Percentiles rank a stretch among this genome's conserved stretches.
These are phyloP conservation scores for Lepidochitona cinerea DNA, from an alignment of 2,888 invertebrate genomes.

Conservation along the genomic window DNA sequence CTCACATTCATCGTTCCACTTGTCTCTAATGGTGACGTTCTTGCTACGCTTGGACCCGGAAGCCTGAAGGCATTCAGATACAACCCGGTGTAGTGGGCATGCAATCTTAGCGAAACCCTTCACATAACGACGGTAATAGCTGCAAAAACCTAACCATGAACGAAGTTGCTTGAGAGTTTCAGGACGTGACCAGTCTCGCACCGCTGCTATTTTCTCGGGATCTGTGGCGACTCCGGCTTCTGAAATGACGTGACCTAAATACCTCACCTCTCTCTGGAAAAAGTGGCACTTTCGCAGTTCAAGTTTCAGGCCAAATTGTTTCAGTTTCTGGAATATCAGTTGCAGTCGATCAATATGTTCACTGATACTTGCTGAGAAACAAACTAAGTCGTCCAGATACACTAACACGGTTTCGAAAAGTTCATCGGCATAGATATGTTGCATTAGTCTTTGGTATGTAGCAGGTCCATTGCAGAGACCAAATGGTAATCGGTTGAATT, in stretches of 20 bases:
- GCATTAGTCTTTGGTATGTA: slow-evolving; percentile 14
- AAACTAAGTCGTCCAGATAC: slow-evolving; percentile 8
- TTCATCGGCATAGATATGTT: not conserved
- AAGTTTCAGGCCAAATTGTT: slow-evolving; percentile 9
- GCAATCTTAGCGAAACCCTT: slow-evolving; percentile 4
- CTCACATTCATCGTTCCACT: not conserved
- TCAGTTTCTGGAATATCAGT: slow-evolving; percentile 3
- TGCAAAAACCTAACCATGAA: slow-evolving; percentile 4
- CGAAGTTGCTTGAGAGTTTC: not conserved
- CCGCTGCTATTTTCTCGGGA: too few species aligned
- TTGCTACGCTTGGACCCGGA: not conserved
- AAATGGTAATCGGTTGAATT: too few species aligned
- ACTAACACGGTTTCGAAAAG: too few species aligned
- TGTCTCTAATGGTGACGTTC: not conserved
- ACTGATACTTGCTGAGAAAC: not conserved
- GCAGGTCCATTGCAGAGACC: slow-evolving; percentile 12
- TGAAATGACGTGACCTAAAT: too few species aligned
- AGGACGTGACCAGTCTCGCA: not conserved
- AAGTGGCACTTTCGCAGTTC: slow-evolving; percentile 6
- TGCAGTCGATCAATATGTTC: not conserved
- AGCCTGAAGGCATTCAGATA: not conserved
- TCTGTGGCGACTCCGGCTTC: not conserved
- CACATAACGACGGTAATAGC: slow-evolving; percentile 6
- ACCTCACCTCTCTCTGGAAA: not conserved
- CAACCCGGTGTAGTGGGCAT: not conserved